Evolutionary conservation across 1,140 invertebrate genomes (phyloP), one percentile per base, ranked within the genome.

Genomic region (Nomia melanderi): DNA sequence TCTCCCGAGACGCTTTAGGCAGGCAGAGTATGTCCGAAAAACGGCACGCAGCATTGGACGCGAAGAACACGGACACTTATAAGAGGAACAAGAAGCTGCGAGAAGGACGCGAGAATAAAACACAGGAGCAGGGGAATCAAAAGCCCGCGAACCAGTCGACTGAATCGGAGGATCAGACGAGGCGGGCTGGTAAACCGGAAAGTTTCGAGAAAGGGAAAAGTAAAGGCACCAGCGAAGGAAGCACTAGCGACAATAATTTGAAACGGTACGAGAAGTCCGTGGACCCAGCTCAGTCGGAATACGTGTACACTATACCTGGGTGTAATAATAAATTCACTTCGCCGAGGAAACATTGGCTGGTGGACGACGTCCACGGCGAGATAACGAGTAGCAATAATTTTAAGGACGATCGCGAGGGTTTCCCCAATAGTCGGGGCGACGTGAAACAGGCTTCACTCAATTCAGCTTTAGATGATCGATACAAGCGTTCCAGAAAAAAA

Each of bases 11-110:
- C 92, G 98, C 97, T 11, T 95, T 99, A 79, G 98, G 98, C 0
- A 93, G 98, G 31, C 97, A 98, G 91, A 98, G 97, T 90, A 99
- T 99, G 96, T 99, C 98, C 1, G 98, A 99, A 92, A 99, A 99
- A 90, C 93, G 98, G 59, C 97, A 98, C 90, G 98, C 98, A 0
- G 97, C 97, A 14, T 91, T 98, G 44, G 98, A 99, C 93, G 98
- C 98, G n/a, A 96, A 97, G 90, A 96, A 94, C 86, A 98, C 97
- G 1, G 98, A 98, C 88, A 98, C 98, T 6, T 99, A 99, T 90
- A 97, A 98, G 91, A 94, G 97, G 80, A 98, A 97, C 82, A 98
- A 98, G 92, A 97, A 97, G 88, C 90, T 96, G 23, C 90, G 95
- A 78, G 94, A 96, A 91, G 94, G 94, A 67, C 90, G 95, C 8